Base-by-base conservation (phyloP, 2,888 invertebrate genomes). In the Hermodice carunculata region DNA sequence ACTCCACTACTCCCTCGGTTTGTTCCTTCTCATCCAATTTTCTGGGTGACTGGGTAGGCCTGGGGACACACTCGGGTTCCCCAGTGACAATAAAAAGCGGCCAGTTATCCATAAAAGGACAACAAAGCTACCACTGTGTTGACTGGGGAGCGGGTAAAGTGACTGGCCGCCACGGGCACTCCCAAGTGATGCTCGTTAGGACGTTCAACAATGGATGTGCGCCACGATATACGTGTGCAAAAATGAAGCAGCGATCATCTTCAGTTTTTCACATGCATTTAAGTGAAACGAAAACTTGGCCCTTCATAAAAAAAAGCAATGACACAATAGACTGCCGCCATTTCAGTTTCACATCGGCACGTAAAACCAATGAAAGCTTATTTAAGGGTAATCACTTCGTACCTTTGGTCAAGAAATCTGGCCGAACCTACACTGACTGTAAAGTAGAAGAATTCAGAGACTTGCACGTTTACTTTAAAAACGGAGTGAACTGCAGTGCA, bases 181-280 rank as follows among this genome's bases (percentile, higher is more conserved):
- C 34, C 31, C 46, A 62, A 24, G 31, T 31, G 34, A 69, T 73
- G 70, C 34, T 73, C 14, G 71, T 73, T 19, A 44, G 46, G 22
- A 54, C 58, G 17, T 65, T 64, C 31, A 56, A 63, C 17, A 67
- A 70, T 29, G 73, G 73, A 4, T 73, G 73, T 37, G 28, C 61
- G 22, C 63, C 69, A 6, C 34, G 73, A 17, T 73, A 70, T 58
- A 53, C 53, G 8, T 73, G 73, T 42, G 60, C 56, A 4, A 37
- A 62, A 22, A 43, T 73, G 29, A 49, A 58, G 29, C 65, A 66
- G 60, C 52, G 52, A 24, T 51, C 51, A 2, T 43, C 52, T 17
- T 40, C 56, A 6, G 59, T 61, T n/a, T 32, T 70, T 44, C 60
- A 53, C 46, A 24, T 70, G n/a, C 53, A 67, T 32, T 17, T 70